A percentile compares a stretch with the other conserved stretches of the same genome.
phyloP scores from a whole-genome alignment of 2,888 invertebrate species.

The Ashinkailepas kermadecensis region DNA sequence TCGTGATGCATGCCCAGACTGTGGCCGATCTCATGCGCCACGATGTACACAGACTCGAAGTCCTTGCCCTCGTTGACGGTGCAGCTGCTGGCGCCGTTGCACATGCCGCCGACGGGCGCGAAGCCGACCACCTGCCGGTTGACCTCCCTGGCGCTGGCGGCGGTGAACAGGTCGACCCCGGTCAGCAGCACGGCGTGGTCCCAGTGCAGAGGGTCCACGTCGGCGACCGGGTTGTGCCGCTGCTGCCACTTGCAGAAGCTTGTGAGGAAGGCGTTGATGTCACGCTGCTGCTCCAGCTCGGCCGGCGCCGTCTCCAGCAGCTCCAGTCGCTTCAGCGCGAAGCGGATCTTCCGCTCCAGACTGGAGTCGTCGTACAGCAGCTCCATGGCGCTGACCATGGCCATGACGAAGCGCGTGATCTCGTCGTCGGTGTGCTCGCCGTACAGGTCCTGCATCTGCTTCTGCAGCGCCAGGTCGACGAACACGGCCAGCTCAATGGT shows the following conservation, averaged over 20 bases:
- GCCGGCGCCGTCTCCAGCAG: constrained; percentile 66
- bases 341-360: constrained; percentile 67
- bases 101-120: constrained; percentile 48
- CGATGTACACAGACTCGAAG: constrained; percentile 47
- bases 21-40: constrained; percentile 49
- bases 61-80: constrained; percentile 48
- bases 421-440: constrained; percentile 52
- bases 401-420: constrained; percentile 67
- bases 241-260: constrained; percentile 38
- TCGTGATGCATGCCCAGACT: constrained; percentile 44
- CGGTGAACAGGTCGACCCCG: constrained; percentile 36
- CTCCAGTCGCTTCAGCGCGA: constrained; percentile 69
- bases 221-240: constrained; percentile 36
- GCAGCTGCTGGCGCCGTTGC: constrained; percentile 43
- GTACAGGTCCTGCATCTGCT: constrained; percentile 54
- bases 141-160: constrained; percentile 36
- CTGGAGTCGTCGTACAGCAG: constrained; percentile 71
- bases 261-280: constrained; percentile 37
- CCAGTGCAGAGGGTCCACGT: constrained; percentile 37
- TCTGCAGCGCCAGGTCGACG: constrained; percentile 69
- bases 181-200: constrained; percentile 43
- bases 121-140: constrained; percentile 40
- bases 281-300: constrained; percentile 32
- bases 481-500: constrained; percentile 64
- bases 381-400: constrained; percentile 81